Evolutionary conservation across 2,113 vertebrate species (phyloP), one percentile per base, ranked within the genome.

Genomic region (Hippoglossus stenolepis): DNA sequence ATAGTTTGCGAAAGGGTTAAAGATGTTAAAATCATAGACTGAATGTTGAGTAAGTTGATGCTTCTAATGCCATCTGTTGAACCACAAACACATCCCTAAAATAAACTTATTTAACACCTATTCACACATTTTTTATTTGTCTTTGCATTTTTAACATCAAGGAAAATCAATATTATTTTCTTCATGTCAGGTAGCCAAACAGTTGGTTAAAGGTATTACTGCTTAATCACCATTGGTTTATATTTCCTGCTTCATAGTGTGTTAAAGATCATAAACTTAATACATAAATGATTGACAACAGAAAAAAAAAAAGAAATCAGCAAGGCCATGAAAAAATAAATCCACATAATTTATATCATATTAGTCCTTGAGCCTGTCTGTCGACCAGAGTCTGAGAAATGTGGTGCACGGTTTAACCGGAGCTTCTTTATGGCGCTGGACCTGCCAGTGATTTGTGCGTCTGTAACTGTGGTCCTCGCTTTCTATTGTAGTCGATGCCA

Each of bases 331-430:
- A 63, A 53, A 79, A 26, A 20, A 7, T 6, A 77, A 79, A 75
- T 60, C 58, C 12, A 73, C 40, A 47, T 8, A 43, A 73, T 73
- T 82, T 62, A 54, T 71, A 60, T 64, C 67, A n/a, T 45, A 68
- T 87, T 83, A 82, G 81, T 53, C 75, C 54, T 84, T 76, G 65
- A 58, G 12, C 65, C 53, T 38, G 23, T 56, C 68, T 23, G 51
- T 80, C 61, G 47, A 1, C 17, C 26, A 6, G 31, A 63, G 15
- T 35, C 64, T 49, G 45, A 49, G 31, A 45, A 45, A 1, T 49
- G 17, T 6, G 45, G 45, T 65, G 60, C 63, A 60, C 1, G 21
- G 40, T 13, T 4, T 69, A 28, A 73, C 12, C 0, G 49, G 31
- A 12, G 43, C 23, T 64, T 71, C 35, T 65, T 47, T 3, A 57